These are phyloP conservation scores for Scopus umbretta DNA, from an alignment of 2,113 vertebrate genomes.

Conservation along the genomic window DNA sequence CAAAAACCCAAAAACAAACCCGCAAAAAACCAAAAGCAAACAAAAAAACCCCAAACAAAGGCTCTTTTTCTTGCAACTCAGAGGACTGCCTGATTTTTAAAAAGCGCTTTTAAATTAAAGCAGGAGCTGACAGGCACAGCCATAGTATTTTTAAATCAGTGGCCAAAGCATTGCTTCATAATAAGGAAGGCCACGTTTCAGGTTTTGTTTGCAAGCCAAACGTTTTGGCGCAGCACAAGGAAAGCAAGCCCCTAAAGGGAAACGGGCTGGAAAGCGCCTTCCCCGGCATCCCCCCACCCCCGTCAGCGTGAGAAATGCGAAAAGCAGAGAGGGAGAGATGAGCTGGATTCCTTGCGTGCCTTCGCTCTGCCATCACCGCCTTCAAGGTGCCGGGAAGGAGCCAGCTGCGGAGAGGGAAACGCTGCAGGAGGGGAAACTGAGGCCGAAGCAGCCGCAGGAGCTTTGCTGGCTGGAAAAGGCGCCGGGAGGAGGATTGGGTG, in stretches of 20 bases:
- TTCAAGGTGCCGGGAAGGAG: not conserved
- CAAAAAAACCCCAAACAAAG: not conserved
- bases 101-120: not conserved
- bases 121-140: not conserved
- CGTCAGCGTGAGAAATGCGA: not conserved
- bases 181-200: not conserved
- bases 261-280: not conserved
- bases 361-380: not conserved
- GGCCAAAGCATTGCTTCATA: not conserved
- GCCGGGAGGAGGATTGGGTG: not conserved
- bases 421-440: not conserved
- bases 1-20: not conserved
- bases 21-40: too few relatives aligned
- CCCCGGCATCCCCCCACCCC: not conserved
- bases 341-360: not conserved
- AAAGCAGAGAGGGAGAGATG: not conserved
- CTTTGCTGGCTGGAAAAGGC: not conserved
- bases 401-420: not conserved
- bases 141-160: not conserved
- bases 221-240: accelerated
- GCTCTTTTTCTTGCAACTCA: not conserved
- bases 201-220: not conserved
- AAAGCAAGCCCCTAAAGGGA: not conserved
- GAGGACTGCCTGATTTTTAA: not conserved
- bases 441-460: accelerated